Evolutionary conservation across 2,797 vertebrate species (phyloP).

Genomic region (Parambassis ranga): DNA sequence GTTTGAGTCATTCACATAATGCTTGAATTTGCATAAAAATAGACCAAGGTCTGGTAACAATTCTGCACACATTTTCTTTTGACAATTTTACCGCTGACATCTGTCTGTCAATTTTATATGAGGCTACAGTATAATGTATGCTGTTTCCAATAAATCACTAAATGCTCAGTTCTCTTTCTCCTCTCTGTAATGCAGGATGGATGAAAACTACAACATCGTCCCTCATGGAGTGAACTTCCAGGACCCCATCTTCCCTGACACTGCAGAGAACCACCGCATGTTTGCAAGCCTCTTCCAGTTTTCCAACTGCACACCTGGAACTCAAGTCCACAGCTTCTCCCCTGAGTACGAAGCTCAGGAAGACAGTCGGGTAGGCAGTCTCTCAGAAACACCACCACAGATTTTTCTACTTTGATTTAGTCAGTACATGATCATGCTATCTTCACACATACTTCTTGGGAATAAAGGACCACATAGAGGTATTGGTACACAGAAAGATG

Average conservation of each 20-base stretch:
- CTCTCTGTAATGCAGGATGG: slow-evolving; percentile 76
- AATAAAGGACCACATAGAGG: background rate
- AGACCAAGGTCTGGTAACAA: slow-evolving; percentile 23
- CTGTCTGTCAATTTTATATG: background rate
- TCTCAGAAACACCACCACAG: background rate
- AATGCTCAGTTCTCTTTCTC: background rate
- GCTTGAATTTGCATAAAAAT: slow-evolving; percentile 37
- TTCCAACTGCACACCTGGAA: slow-evolving; percentile 83
- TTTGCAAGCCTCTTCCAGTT: slow-evolving; percentile 88
- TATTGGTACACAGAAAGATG: slow-evolving; percentile 14
- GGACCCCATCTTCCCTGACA: slow-evolving; percentile 86
- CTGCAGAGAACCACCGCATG: slow-evolving; percentile 81
- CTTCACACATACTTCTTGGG: background rate
- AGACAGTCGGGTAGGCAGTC: slow-evolving; percentile 81
- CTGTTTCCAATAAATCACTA: background rate
- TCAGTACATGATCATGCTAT: background rate
- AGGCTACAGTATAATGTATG: background rate
- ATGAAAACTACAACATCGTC: slow-evolving; percentile 86
- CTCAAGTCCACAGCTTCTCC: slow-evolving; percentile 80
- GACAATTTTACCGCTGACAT: background rate
- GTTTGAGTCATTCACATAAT: slow-evolving; percentile 29
- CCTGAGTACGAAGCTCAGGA: slow-evolving; percentile 86
- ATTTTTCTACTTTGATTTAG: background rate
- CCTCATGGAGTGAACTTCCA: slow-evolving; percentile 88
- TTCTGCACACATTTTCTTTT: background rate